Conservation (phyloP, 2,113 vertebrate genomes). For the Lagenorhynchus albirostris region DNA sequence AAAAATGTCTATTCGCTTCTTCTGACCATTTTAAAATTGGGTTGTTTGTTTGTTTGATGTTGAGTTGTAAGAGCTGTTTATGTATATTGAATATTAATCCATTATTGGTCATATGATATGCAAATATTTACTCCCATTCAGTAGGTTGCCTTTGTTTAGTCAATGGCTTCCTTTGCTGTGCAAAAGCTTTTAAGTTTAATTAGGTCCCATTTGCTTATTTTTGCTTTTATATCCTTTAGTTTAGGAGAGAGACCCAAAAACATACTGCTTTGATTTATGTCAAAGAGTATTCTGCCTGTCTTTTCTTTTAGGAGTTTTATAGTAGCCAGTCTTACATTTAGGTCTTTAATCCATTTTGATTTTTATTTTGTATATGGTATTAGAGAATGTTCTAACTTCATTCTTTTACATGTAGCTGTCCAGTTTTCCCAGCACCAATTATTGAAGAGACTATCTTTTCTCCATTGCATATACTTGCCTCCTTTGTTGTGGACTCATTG, state of each 20-base stretch:
- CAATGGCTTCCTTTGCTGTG: neutral
- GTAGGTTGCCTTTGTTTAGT: neutral
- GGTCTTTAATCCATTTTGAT: neutral
- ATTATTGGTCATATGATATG: neutral
- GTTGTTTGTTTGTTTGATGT: neutral
- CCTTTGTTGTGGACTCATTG: neutral
- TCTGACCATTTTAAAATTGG: neutral
- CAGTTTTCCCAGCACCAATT: neutral
- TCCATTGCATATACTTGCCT: neutral
- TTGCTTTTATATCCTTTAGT: neutral
- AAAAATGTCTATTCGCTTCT: neutral
- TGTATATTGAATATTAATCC: neutral
- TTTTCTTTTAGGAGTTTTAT: neutral
- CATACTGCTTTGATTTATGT: neutral
- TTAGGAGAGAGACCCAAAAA: neutral
- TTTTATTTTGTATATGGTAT: neutral
- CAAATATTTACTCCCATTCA: neutral
- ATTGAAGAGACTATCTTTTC: neutral
- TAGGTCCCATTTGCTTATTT: neutral
- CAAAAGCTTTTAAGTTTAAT: neutral
- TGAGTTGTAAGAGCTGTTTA: neutral
- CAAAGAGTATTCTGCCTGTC: neutral
- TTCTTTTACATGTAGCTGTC: neutral
- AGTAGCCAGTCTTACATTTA: neutral
- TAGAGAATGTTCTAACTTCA: neutral